Percentiles rank a stretch among this genome's conserved stretches.
phyloP scores from a whole-genome alignment of 2,113 vertebrate genomes.

The Petrocephalus microphthalmus region DNA sequence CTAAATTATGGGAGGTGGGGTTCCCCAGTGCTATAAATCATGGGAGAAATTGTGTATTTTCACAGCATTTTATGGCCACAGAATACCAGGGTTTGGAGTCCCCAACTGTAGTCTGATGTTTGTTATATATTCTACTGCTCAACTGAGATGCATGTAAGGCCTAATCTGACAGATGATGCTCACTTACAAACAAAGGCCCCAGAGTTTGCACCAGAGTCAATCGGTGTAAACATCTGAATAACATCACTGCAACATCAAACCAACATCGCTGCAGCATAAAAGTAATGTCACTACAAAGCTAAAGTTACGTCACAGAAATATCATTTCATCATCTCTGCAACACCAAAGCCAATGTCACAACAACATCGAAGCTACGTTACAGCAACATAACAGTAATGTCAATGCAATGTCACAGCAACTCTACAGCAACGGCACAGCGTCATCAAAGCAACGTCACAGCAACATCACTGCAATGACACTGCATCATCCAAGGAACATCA shows the following conservation, averaged over 20 bases:
- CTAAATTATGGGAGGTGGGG: not conserved
- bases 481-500: not conserved
- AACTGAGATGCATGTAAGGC: not conserved
- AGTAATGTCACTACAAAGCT: not conserved
- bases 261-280: not conserved
- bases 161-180: not conserved
- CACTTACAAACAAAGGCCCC: not conserved
- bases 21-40: not conserved
- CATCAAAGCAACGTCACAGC: not conserved
- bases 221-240: not conserved
- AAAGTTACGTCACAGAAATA: not conserved
- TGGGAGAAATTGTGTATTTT: not conserved
- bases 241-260: not conserved
- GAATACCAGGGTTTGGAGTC: not conserved
- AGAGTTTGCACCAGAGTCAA: not conserved
- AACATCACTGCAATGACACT: not conserved
- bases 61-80: not conserved
- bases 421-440: no score
- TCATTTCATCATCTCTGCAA: not conserved
- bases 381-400: not conserved
- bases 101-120: not conserved
- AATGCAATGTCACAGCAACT: not conserved
- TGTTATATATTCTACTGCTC: not conserved
- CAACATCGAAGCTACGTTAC: not conserved
- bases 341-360: not conserved